Evolutionary conservation across 2,888 invertebrate genomes (phyloP), one percentile per base, ranked within the genome.

Genomic region (Limnephilus marmoratus): DNA sequence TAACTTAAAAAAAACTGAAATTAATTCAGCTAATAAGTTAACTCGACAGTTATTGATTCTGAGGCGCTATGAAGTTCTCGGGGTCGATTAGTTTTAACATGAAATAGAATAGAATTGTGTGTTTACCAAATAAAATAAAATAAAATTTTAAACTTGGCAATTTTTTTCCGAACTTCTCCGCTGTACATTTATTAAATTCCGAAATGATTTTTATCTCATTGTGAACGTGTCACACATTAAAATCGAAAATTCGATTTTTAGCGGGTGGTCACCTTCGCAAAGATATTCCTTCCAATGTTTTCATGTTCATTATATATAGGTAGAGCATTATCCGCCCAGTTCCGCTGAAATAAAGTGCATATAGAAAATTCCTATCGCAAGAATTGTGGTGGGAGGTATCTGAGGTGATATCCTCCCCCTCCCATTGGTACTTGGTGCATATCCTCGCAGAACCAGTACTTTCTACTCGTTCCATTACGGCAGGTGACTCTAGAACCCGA

Each of bases 341-440:
- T 31, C 83, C 18, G 83, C 24, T 83, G 37, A 83, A 34, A 83
- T 83, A 24, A 37, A 83, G 83, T 83, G 83, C 83, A 83, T 83
- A 83, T 83, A 83, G 83, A 18, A 83, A 83, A 83, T 83, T 83
- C 83, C 83, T 15, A 31, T 9, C 12, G 9, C 18, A 13, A 24
- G 34, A 83, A 83, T 83, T 15, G 83, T 37, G 83, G 83, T 34
- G 83, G 82, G 82, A 83, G 68, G 68, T 15, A 83, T 83, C 37
- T 18, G 37, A 83, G 83, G 34, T 34, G 18, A 37, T 83, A 37
- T 34, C 37, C 7, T 4, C 18, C 37, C 24, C 34, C 31, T 34
- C 2, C 83, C 7, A 0, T 15, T 12, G 15, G 4, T 3, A 5
- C 68, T 1, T 18, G 18, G 24, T 18, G 0, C 49, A 2, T 0